Percentiles rank a stretch among this genome's conserved stretches.
Conservation (phyloP, 2,888 invertebrate species). For the Perizoma flavofasciatum region DNA sequence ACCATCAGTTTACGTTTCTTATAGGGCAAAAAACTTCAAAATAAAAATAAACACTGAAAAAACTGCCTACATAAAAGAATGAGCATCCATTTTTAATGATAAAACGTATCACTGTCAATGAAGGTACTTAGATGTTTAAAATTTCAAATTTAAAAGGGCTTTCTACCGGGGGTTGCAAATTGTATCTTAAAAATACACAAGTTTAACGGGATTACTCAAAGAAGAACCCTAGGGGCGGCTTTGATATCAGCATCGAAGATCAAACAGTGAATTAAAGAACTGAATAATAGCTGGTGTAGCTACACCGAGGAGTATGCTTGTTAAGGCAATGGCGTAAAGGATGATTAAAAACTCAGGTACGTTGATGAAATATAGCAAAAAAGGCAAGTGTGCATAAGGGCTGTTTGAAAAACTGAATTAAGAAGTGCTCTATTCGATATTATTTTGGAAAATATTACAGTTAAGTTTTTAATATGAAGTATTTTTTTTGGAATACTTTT, state of each 20-base stretch:
- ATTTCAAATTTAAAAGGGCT: conserved; percentile 65
- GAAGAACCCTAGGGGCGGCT: conserved; percentile 55
- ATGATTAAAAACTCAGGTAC: conserved; percentile 39
- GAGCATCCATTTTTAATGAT: conserved; percentile 44
- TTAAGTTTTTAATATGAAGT: too few species aligned
- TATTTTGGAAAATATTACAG: too few species aligned
- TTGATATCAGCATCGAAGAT: conserved; percentile 71
- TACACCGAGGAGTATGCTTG: conserved; percentile 12
- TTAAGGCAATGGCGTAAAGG: conserved; percentile 36
- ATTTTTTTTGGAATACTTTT: too few species aligned
- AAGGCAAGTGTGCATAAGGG: conserved; percentile 4
- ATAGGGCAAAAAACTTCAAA: background rate
- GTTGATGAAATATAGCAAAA: conserved; percentile 16
- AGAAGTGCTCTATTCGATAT: too few species aligned
- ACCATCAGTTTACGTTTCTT: background rate
- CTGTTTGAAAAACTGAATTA: background rate
- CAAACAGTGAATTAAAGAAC: conserved; percentile 66
- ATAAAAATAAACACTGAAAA: conserved; percentile 3
- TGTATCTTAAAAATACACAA: conserved; percentile 73
- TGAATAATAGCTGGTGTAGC: conserved; percentile 37
- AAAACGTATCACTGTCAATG: conserved; percentile 48
- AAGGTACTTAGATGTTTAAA: conserved; percentile 50
- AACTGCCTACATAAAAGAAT: conserved; percentile 37
- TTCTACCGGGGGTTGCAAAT: conserved; percentile 66
- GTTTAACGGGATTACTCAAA: conserved; percentile 65